Conservation (phyloP, 2,888 invertebrate genomes). For the Melanophora roralis region DNA sequence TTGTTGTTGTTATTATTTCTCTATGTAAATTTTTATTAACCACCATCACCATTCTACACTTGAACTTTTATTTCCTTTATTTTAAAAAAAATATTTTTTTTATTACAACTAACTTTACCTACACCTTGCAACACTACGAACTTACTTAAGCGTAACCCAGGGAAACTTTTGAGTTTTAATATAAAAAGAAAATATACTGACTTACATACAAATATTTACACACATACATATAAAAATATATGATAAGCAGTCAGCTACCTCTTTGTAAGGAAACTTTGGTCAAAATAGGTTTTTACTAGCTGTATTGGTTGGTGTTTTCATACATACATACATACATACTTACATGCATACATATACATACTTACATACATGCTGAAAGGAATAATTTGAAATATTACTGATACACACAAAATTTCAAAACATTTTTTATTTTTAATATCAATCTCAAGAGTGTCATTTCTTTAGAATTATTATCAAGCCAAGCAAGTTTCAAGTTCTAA, state of each 20-base stretch:
- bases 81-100: constrained; percentile 26
- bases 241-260: not conserved
- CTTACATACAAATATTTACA: constrained; percentile 2
- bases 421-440: constrained; percentile 39
- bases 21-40: constrained; percentile 28
- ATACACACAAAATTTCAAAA: constrained; percentile 7
- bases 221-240: too few species aligned
- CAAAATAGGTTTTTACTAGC: constrained; percentile 1
- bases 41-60: constrained; percentile 7
- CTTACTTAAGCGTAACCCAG: constrained; percentile 20
- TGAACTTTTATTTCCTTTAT: constrained; percentile 17
- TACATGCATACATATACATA: too few species aligned
- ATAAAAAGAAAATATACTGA: constrained; percentile 22
- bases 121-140: not conserved
- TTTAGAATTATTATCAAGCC: constrained; percentile 41
- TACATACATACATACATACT: too few species aligned
- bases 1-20: not conserved
- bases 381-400: constrained; percentile 42
- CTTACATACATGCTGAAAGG: not conserved
- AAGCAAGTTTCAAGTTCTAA: constrained; percentile 18
- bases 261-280: constrained; percentile 26
- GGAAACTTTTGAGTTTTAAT: constrained; percentile 59
- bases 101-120: constrained; percentile 5
- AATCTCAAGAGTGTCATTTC: constrained; percentile 58
- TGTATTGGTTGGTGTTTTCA: not conserved